Evolutionary conservation across 2,113 vertebrate genomes (phyloP).

Genomic region (Anguilla rostrata): DNA sequence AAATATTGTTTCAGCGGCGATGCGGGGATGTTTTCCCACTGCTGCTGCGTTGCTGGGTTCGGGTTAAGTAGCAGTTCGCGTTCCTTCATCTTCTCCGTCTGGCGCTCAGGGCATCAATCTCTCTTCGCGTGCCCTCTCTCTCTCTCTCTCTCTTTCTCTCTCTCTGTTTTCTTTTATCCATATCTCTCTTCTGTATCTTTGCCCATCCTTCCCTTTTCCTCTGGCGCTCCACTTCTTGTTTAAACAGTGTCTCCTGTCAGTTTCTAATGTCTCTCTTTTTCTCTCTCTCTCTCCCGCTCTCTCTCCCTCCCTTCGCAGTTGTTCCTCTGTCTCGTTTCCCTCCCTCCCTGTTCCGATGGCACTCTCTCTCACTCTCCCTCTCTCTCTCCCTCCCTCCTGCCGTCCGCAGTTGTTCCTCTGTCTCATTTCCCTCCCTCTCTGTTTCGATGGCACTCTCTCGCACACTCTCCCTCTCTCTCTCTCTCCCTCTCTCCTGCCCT

Average conservation of each 20-base stretch:
- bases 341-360: not conserved
- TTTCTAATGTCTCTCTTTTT: not conserved
- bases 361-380: not conserved
- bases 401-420: constrained; percentile 11
- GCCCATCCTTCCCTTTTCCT: not conserved
- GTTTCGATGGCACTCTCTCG: not conserved
- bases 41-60: constrained; percentile 4
- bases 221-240: not conserved
- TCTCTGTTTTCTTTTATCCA: not conserved
- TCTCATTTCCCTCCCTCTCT: not conserved
- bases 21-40: constrained; percentile 20
- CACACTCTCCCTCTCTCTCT: too few species aligned
- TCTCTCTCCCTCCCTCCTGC: not conserved
- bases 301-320: not conserved
- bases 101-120: not conserved
- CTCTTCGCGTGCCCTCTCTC: not conserved
- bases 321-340: not conserved
- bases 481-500: not conserved
- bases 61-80: constrained; percentile 9
- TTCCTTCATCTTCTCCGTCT: not conserved
- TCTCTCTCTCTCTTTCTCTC: not conserved
- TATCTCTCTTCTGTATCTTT: too few species aligned
- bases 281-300: not conserved
- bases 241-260: not conserved
- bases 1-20: constrained; percentile 27